phyloP scores from a whole-genome alignment of 2,113 vertebrate species.

The Microtus ochrogaster region DNA sequence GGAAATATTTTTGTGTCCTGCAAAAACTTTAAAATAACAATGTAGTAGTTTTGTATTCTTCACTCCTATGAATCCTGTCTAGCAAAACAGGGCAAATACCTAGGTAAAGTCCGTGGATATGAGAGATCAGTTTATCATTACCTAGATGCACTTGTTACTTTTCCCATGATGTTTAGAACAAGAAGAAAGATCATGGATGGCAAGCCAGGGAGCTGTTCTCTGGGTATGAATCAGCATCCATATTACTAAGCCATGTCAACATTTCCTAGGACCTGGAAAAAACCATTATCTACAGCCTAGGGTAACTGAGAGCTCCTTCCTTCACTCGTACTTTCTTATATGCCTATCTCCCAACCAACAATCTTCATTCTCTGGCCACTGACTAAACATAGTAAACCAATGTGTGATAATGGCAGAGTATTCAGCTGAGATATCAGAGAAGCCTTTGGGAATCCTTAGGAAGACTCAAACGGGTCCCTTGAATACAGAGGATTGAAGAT shows the following conservation, averaged over 20 bases:
- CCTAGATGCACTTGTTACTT: not conserved
- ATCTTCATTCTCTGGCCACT: not conserved
- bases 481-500: conserved; percentile 17
- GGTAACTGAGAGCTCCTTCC: not conserved
- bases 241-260: not conserved
- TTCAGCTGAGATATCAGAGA: not conserved
- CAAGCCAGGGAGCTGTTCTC: not conserved
- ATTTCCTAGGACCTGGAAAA: not conserved
- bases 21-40: conserved; percentile 14
- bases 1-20: not conserved
- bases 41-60: not conserved
- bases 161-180: not conserved
- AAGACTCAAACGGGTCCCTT: not conserved
- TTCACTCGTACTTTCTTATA: not conserved
- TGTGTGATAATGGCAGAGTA: not conserved
- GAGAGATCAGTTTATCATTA: not conserved
- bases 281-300: not conserved
- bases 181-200: not conserved
- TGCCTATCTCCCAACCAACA: not conserved
- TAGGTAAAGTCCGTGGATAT: not conserved
- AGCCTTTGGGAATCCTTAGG: conserved; percentile 23
- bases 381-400: not conserved
- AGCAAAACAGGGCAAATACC: conserved; percentile 33
- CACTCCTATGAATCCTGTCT: not conserved
- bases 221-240: not conserved